Evolutionary conservation across 2,888 invertebrate species (phyloP).

Genomic region (Oligia fasciuncula): DNA sequence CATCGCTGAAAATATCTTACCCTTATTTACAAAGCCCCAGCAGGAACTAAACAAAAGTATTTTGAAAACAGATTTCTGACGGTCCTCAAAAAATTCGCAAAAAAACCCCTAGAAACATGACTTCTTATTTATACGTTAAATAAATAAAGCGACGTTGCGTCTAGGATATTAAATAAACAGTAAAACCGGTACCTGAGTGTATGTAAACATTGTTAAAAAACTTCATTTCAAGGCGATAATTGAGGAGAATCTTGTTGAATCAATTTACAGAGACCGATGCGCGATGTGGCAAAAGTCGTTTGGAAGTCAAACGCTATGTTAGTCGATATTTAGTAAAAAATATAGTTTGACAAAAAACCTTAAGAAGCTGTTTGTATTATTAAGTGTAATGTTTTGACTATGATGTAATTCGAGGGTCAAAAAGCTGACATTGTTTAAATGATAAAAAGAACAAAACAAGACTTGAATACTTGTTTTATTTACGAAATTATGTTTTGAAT

Average conservation of each 20-base stretch:
- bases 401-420: constrained; percentile 38
- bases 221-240: constrained; percentile 74
- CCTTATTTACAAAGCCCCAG: constrained; percentile 4
- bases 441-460: background rate
- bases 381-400: constrained; percentile 25
- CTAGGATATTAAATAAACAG: constrained; percentile 66
- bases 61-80: constrained; percentile 7
- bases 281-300: constrained; percentile 69
- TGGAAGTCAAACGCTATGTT: constrained; percentile 69
- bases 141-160: constrained; percentile 59
- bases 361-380: constrained; percentile 15
- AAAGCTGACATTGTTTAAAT: constrained; percentile 12
- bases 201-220: constrained; percentile 73
- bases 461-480: background rate
- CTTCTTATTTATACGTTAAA: constrained; percentile 56
- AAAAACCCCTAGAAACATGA: constrained; percentile 51
- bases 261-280: constrained; percentile 71
- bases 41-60: background rate
- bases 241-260: constrained; percentile 74
- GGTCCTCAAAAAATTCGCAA: constrained; percentile 44
- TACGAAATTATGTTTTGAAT: background rate
- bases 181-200: constrained; percentile 71
- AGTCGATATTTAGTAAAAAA: constrained; percentile 49
- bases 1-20: background rate
- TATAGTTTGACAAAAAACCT: constrained; percentile 24